phyloP scores from a whole-genome alignment of 1,140 invertebrate species.

The Scaptomyza pallida region DNA sequence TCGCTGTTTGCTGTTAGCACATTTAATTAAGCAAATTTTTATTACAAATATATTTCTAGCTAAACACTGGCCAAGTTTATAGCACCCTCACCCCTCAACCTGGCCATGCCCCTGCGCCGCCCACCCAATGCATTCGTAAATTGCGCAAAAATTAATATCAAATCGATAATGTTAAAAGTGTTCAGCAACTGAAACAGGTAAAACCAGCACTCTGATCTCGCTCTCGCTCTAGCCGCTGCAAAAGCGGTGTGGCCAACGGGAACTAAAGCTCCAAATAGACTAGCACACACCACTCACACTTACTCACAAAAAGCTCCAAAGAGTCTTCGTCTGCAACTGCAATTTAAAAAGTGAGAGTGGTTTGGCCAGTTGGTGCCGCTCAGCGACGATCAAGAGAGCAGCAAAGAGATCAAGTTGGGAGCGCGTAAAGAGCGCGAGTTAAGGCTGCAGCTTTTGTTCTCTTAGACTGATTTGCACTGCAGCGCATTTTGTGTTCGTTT shows the following conservation, averaged over 20 bases:
- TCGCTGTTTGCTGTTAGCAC: conserved; percentile 43
- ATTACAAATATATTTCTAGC: conserved; percentile 49
- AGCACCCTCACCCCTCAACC: not conserved
- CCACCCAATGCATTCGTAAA: conserved; percentile 50
- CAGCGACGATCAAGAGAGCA: not conserved
- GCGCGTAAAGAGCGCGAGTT: conserved; percentile 15
- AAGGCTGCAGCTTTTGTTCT: conserved; percentile 21
- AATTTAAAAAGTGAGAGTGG: conserved; percentile 64
- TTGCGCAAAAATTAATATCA: conserved; percentile 71
- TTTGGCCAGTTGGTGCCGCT: conserved; percentile 16
- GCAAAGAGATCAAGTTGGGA: not conserved
- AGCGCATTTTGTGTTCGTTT: conserved; percentile 42
- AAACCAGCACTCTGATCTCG: conserved; percentile 58
- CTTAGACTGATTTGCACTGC: conserved; percentile 14
- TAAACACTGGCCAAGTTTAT: conserved; percentile 35
- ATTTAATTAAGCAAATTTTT: conserved; percentile 69
- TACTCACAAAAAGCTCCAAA: not conserved
- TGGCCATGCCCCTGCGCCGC: not conserved
- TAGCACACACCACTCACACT: not conserved
- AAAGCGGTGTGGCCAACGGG: conserved; percentile 68
- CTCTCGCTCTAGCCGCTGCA: conserved; percentile 32
- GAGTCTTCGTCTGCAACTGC: conserved; percentile 20
- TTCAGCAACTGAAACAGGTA: conserved; percentile 67
- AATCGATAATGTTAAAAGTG: conserved; percentile 75
- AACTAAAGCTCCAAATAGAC: conserved; percentile 57